Conservation (phyloP, 2,797 vertebrate species). For the Passerculus sandwichensis region DNA sequence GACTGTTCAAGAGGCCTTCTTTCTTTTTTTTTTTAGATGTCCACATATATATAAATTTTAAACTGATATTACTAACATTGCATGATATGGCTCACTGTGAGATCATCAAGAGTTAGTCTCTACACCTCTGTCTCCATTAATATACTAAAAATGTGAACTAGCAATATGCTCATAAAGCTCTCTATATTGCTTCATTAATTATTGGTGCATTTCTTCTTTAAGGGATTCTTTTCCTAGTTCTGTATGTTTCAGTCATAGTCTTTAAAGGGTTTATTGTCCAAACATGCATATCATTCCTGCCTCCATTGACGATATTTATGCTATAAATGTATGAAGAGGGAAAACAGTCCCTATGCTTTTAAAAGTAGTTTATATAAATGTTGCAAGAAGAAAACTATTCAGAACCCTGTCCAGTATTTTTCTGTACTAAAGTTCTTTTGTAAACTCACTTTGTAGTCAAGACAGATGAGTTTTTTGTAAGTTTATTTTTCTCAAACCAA, state of each 20-base stretch:
- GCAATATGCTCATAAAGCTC: background rate
- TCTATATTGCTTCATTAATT: background rate
- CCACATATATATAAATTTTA: background rate
- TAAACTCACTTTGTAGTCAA: constrained; percentile 59
- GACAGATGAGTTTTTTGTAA: constrained; percentile 29
- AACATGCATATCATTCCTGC: background rate
- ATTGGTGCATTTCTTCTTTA: background rate
- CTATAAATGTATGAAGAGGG: background rate
- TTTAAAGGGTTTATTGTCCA: background rate
- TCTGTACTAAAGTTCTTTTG: constrained; percentile 32
- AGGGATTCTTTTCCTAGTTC: background rate
- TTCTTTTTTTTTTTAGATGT: background rate
- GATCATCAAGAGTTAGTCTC: background rate
- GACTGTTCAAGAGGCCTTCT: background rate
- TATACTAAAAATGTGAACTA: background rate
- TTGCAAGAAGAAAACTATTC: constrained; percentile 29
- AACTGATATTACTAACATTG: background rate
- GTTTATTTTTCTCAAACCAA: constrained; percentile 60
- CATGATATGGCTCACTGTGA: background rate
- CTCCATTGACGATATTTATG: background rate
- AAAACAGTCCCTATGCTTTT: constrained; percentile 47
- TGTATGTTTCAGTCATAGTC: background rate
- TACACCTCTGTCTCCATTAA: background rate
- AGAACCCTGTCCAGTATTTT: constrained; percentile 8
- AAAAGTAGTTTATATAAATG: constrained; percentile 44